Conservation (phyloP, 2,797 vertebrate genomes). For the Microctenopoma steveboyesi region DNA sequence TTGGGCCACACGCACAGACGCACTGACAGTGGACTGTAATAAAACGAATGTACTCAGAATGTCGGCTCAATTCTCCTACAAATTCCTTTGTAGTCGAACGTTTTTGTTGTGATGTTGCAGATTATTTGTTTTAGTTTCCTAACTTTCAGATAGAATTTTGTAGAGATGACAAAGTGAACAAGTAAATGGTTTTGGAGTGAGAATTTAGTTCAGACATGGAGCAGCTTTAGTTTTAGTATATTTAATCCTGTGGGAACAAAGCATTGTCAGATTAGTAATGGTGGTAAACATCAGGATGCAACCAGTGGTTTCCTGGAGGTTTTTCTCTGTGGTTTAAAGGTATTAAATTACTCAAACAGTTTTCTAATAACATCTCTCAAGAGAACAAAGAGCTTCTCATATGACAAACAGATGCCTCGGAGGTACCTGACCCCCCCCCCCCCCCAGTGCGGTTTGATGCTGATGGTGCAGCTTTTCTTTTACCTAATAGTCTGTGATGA, state of each 20-base stretch:
- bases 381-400: constrained; percentile 5
- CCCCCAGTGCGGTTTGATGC: neutral
- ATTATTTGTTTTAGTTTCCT: neutral
- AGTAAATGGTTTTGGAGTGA: constrained; percentile 32
- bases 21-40: constrained; percentile 29
- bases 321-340: neutral
- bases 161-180: constrained; percentile 25
- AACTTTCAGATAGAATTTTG: constrained; percentile 1
- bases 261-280: neutral
- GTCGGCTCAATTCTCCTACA: constrained; percentile 1
- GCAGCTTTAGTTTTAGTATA: constrained; percentile 11
- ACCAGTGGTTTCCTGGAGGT: neutral
- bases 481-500: neutral
- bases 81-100: neutral
- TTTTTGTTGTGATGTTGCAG: neutral
- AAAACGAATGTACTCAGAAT: constrained; percentile 13
- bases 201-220: neutral
- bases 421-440: neutral
- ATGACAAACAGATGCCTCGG: neutral
- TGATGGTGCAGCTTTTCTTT: neutral
- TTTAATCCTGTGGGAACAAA: constrained; percentile 12
- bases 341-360: neutral
- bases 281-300: neutral
- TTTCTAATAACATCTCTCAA: constrained; percentile 5
- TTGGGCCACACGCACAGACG: constrained; percentile 30